Conservation (phyloP, 2,888 invertebrate genomes). For the Xestoiulus laeticollis region DNA sequence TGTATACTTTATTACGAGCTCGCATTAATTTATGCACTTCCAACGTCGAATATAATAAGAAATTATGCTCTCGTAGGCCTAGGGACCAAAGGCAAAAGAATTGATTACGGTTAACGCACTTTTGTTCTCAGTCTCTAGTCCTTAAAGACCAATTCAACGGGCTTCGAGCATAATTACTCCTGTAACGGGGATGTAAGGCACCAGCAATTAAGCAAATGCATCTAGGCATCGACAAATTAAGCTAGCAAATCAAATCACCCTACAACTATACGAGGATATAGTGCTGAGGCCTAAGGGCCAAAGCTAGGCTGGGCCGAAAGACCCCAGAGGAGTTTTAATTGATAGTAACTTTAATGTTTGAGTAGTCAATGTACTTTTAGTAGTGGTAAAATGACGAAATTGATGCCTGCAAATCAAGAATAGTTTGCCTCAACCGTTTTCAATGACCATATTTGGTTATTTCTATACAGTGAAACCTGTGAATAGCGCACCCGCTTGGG, state of each 20-base stretch:
- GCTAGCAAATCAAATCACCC: background rate
- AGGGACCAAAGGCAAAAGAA: background rate
- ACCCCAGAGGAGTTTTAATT: too few species aligned
- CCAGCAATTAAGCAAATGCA: background rate
- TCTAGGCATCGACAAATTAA: background rate
- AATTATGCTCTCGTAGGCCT: background rate
- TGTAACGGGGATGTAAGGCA: background rate
- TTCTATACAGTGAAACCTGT: too few species aligned
- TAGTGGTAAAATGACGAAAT: too few species aligned
- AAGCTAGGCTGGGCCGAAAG: too few species aligned
- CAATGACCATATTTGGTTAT: too few species aligned
- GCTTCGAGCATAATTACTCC: background rate
- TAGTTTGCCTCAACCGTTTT: too few species aligned
- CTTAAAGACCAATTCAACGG: background rate
- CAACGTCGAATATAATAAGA: background rate
- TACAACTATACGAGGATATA: too few species aligned
- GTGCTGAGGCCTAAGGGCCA: too few species aligned
- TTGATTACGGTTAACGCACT: background rate
- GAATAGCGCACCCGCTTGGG: too few species aligned
- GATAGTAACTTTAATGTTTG: too few species aligned
- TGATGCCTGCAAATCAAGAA: background rate
- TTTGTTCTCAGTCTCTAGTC: background rate
- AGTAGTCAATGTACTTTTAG: too few species aligned
- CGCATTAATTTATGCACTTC: conserved; percentile 35
- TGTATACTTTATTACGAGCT: conserved; percentile 15